Base-by-base conservation (phyloP, 2,888 invertebrate species). In the Tricholauxania praeusta region DNA sequence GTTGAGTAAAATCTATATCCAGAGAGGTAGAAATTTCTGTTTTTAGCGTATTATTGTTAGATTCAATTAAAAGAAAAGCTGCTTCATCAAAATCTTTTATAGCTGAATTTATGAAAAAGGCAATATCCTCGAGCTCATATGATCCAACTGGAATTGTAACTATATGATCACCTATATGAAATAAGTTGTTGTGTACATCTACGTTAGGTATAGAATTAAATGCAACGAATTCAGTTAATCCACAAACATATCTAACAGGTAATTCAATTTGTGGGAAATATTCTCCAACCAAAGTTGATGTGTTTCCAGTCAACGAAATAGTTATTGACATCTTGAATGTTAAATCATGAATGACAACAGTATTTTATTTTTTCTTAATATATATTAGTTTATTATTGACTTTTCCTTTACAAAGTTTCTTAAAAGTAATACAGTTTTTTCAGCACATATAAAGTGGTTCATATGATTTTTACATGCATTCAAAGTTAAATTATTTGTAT, bases 111-210 rank as follows among this genome's bases (percentile, higher is more conserved):
- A 32, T 5, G 32, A 32, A 32, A 32, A 32, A 32, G 32, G 32
- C 32, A 49, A 83, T 78, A 77, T 83, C 81, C 39, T 78, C 76
- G 52, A 83, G 75, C 78, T 84, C 82, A 74, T 84, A 83, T n/a
- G 81, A 78, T 22, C 83, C 82, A 6, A 72, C 76, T 32, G 82
- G 81, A 64, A 83, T 79, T 22, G 59, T 74, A 17, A 82, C 64
- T 28, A 75, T 74, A 72, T 81, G 71, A 48, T 79, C 49, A 32
- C 72, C 71, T 14, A 71, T 65, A 73, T 80, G 79, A 76, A 85
- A 82, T 71, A 80, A 81, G 75, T 83, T 84, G 71, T 74, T n/a
- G n/a, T n/a, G 32, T 5, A 32, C 7, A 32, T 32, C 32, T 32
- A 32, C 32, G 32, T 32, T 32, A 7, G 32, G 32, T 32, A 32